Percentiles rank a stretch among this genome's conserved stretches.
These are phyloP conservation scores for Sinocyclocheilus anshuiensis DNA, from an alignment of 2,113 vertebrate species.

Conservation along the genomic window DNA sequence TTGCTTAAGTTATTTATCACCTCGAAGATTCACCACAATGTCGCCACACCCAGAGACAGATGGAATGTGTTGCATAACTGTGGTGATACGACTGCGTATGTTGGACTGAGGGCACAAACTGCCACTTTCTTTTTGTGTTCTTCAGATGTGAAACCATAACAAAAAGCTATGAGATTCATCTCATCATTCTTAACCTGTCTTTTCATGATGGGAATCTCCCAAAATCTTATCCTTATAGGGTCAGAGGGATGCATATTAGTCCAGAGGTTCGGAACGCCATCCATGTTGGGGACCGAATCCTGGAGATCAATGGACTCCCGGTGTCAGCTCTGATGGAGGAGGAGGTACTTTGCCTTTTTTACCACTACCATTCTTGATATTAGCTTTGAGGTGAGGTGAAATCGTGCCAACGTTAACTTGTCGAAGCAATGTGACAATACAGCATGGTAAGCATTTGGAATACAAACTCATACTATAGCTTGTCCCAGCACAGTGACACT, in stretches of 20 bases:
- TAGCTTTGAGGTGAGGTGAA: neutral
- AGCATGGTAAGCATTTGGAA: neutral
- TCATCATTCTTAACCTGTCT: neutral
- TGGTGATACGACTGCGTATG: conserved; percentile 52
- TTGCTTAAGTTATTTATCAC: neutral
- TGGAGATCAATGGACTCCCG: conserved; percentile 93
- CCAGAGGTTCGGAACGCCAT: conserved; percentile 90
- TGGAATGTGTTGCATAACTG: conserved; percentile 55
- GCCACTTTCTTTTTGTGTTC: neutral
- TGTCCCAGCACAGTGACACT: neutral
- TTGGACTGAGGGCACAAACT: neutral
- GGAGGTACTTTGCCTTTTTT: conserved; percentile 77
- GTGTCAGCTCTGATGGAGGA: conserved; percentile 84
- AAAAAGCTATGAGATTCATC: neutral
- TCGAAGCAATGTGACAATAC: neutral
- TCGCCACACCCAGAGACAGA: conserved; percentile 5
- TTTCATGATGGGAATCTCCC: neutral
- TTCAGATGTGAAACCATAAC: neutral
- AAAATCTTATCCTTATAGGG: conserved; percentile 71
- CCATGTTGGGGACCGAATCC: conserved; percentile 92
- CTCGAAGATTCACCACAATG: conserved; percentile 21
- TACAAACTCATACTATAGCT: neutral
- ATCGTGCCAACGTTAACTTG: neutral
- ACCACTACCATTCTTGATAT: neutral
- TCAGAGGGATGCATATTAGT: conserved; percentile 90